Conservation (phyloP, 2,113 vertebrate species). For the Melierax canorus region DNA sequence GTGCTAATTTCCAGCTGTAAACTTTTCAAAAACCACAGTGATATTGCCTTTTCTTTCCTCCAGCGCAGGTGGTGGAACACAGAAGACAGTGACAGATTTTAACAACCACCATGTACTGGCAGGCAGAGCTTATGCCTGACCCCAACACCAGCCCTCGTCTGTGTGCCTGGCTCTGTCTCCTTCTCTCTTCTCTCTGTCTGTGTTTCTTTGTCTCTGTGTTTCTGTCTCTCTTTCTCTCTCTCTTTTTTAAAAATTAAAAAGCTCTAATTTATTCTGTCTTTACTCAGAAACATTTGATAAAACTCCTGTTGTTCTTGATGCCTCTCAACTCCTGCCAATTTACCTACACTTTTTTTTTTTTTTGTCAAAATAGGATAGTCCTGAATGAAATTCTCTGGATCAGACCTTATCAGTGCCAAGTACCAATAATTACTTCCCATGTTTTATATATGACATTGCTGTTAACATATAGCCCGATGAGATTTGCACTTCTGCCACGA, state of each 20-base stretch:
- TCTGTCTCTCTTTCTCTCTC: not conserved
- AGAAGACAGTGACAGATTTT: not conserved
- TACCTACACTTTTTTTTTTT: not conserved
- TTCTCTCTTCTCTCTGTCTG: not conserved
- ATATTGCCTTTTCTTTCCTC: not conserved
- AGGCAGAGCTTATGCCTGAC: not conserved
- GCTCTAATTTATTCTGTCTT: not conserved
- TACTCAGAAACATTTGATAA: not conserved
- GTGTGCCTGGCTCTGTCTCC: not conserved
- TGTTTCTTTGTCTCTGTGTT: not conserved
- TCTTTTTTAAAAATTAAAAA: not conserved
- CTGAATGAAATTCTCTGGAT: not conserved
- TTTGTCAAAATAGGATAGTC: not conserved
- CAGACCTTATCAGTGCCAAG: not conserved
- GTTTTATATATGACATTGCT: not conserved
- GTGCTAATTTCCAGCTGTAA: not conserved
- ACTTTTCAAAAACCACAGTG: not conserved
- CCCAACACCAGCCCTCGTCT: rapidly evolving
- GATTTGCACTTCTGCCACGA: not conserved
- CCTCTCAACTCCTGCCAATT: not conserved
- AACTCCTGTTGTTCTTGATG: not conserved
- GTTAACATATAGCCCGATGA: not conserved
- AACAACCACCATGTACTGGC: too few species aligned
- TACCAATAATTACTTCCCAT: not conserved
- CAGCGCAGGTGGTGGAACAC: not conserved